Percentiles rank a stretch among this genome's conserved stretches.
Conservation (phyloP, 2,113 vertebrate species). For the Pterocles gutturalis region DNA sequence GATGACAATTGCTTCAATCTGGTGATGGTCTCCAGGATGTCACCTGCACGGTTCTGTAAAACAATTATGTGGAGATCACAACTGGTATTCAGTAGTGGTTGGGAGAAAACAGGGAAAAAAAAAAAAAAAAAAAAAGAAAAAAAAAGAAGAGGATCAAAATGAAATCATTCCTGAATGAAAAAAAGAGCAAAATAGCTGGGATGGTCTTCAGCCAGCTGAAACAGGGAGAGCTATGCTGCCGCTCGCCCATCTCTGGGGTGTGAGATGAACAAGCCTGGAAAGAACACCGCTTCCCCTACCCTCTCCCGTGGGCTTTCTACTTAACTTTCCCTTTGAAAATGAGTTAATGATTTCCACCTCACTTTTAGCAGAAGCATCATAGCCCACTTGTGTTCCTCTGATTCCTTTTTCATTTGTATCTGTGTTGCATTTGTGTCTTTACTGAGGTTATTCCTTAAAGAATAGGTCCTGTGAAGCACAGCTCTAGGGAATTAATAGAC, state of each 20-base stretch:
- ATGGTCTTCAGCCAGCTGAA: not conserved
- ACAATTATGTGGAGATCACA: not conserved
- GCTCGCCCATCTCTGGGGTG: not conserved
- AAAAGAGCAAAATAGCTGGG: not conserved
- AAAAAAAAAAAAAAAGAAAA: slow-evolving; percentile 14
- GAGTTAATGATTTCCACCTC: not conserved
- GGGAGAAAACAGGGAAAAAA: not conserved
- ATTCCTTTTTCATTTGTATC: not conserved
- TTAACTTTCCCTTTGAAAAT: not conserved
- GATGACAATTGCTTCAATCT: not conserved
- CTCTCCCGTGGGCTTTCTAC: not conserved
- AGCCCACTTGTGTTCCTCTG: not conserved
- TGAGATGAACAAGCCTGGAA: not conserved
- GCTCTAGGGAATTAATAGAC: slow-evolving; percentile 7
- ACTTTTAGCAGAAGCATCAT: not conserved
- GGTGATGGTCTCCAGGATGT: not conserved
- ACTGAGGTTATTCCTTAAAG: not conserved
- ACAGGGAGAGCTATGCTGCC: fast-evolving
- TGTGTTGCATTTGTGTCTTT: not conserved
- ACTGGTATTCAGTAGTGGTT: not conserved
- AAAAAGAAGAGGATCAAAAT: not conserved
- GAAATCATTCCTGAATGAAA: not conserved
- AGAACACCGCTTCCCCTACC: not conserved
- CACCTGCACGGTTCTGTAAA: not conserved
- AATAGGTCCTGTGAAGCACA: not conserved